Conservation (phyloP, 2,797 vertebrate genomes). For the Gallinago nigripennis region DNA sequence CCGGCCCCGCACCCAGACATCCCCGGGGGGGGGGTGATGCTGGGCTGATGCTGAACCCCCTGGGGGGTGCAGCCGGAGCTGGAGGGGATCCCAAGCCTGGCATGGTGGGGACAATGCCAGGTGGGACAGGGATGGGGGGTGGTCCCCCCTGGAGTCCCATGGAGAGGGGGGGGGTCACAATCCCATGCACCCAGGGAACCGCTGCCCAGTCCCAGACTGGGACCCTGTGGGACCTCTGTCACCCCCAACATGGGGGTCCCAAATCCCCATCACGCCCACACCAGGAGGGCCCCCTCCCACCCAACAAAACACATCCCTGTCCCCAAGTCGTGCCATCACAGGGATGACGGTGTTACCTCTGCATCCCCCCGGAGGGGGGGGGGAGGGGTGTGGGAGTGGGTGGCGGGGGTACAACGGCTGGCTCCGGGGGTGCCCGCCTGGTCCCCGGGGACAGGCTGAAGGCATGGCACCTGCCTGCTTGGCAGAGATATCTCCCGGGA, state of each 20-base stretch:
- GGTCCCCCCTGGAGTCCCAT: not conserved
- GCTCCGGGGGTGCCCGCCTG: not conserved
- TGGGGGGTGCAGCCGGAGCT: rapidly evolving
- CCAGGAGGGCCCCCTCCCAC: not conserved
- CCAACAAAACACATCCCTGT: not conserved
- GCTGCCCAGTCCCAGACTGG: not conserved
- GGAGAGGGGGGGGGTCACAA: not conserved
- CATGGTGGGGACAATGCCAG: rapidly evolving
- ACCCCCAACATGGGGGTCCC: not conserved
- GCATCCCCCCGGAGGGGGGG: not conserved
- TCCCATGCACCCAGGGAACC: too few species aligned
- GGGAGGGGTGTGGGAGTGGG: too few species aligned
- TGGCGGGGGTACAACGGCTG: not conserved
- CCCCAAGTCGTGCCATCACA: rapidly evolving
- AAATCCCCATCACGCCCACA: not conserved
- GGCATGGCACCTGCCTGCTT: not conserved
- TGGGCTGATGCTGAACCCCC: not conserved
- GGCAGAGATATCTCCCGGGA: not conserved
- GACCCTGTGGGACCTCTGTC: not conserved
- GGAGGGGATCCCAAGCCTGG: not conserved
- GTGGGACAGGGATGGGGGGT: rapidly evolving
- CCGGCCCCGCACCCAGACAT: not conserved
- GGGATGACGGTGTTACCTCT: rapidly evolving
- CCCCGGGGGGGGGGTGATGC: not conserved
- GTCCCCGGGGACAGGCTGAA: not conserved